Conservation (phyloP, 2,113 vertebrate genomes). For the Acrocephalus arundinaceus region DNA sequence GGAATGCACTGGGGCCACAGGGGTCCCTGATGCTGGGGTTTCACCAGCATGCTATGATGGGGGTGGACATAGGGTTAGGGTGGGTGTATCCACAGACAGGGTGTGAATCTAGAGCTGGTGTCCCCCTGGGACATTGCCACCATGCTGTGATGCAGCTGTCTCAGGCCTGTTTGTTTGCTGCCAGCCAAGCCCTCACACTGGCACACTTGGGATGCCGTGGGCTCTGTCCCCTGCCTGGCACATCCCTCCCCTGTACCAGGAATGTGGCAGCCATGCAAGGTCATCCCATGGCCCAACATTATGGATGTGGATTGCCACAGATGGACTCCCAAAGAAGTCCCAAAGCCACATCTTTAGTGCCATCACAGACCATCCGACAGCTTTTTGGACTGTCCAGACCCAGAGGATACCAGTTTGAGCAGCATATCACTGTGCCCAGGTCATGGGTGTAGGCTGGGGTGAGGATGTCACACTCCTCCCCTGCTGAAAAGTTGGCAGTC, state of each 20-base stretch:
- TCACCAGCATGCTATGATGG: neutral
- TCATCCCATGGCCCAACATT: neutral
- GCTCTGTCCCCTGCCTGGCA: neutral
- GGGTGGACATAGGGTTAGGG: neutral
- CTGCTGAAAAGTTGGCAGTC: neutral
- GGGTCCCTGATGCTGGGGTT: neutral
- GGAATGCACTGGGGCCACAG: neutral
- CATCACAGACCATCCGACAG: accelerated
- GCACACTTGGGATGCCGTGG: neutral
- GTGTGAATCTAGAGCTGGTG: neutral
- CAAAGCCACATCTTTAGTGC: neutral
- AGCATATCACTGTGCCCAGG: accelerated
- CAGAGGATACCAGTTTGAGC: accelerated
- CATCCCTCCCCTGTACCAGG: neutral
- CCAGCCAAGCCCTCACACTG: neutral
- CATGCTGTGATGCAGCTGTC: neutral
- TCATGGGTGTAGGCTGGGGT: neutral
- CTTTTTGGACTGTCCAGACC: neutral
- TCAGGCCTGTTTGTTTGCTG: accelerated
- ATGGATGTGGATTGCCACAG: neutral
- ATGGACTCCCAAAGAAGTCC: neutral
- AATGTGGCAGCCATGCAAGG: neutral
- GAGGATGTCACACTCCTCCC: neutral
- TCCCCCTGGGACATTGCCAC: accelerated
- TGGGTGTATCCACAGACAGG: neutral